Evolutionary conservation across 1,140 invertebrate species (phyloP).

Genomic region (Streblospio benedicti): DNA sequence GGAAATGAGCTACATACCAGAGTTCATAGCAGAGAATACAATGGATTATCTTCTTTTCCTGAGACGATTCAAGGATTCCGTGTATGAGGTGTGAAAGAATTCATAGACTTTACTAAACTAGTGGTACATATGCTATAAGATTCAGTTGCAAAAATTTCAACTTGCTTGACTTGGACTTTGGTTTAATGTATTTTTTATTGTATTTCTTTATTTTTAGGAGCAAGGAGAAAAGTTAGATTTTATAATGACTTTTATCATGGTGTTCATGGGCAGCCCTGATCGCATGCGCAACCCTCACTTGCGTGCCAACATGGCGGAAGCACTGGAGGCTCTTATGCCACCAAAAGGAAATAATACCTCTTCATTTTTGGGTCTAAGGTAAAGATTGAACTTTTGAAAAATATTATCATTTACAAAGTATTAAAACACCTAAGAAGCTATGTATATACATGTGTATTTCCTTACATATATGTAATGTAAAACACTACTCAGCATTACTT

Average conservation of each 20-base stretch:
- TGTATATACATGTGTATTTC: too few relatives aligned
- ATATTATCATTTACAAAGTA: too few relatives aligned
- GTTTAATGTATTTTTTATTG: too few relatives aligned
- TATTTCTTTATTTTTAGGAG: too few relatives aligned
- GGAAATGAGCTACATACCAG: conserved; percentile 67
- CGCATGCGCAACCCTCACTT: conserved; percentile 87
- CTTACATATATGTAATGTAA: too few relatives aligned
- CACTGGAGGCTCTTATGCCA: conserved; percentile 62
- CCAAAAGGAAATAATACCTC: conserved; percentile 16
- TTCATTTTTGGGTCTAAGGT: neutral
- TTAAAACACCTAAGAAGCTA: too few relatives aligned
- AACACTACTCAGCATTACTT: too few relatives aligned
- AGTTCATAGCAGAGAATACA: conserved; percentile 82
- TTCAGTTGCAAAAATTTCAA: too few relatives aligned
- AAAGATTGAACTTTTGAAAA: too few relatives aligned
- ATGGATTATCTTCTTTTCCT: conserved; percentile 68
- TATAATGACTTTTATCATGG: conserved; percentile 61
- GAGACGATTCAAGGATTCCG: conserved; percentile 53
- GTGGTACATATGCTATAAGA: too few relatives aligned
- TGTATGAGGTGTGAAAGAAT: conserved; percentile 33
- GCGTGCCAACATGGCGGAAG: conserved; percentile 78
- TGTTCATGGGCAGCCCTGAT: conserved; percentile 65
- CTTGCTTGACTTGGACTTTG: too few relatives aligned
- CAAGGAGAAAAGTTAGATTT: conserved; percentile 47
- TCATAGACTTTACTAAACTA: too few relatives aligned